Evolutionary conservation across 1,140 invertebrate genomes (phyloP).

Genomic region (Trichonephila inaurata): DNA sequence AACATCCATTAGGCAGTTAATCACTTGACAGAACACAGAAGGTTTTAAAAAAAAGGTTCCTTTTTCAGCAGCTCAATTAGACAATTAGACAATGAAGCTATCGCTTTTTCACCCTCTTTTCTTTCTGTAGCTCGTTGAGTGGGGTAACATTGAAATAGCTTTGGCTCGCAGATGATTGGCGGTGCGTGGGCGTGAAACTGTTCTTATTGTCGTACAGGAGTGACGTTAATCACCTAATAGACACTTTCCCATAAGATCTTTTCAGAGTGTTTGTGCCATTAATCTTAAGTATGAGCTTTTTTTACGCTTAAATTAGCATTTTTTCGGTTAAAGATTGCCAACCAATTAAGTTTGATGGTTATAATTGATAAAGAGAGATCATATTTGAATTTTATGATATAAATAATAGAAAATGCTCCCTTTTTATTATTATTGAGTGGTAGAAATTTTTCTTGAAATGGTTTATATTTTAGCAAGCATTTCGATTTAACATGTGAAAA

Average conservation of each 20-base stretch:
- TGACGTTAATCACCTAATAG: conserved; percentile 71
- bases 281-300: conserved; percentile 13
- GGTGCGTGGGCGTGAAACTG: conserved; percentile 66
- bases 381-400: too few relatives aligned
- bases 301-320: neutral
- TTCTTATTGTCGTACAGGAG: conserved; percentile 63
- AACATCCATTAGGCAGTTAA: conserved; percentile 52
- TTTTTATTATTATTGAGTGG: too few relatives aligned
- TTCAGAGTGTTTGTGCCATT: conserved; percentile 25
- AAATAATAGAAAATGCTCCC: too few relatives aligned
- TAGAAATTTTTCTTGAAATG: too few relatives aligned
- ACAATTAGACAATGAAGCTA: conserved; percentile 71
- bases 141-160: neutral
- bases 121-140: conserved; percentile 9
- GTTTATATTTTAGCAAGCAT: too few relatives aligned
- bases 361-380: too few relatives aligned
- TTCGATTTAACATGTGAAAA: too few relatives aligned
- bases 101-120: conserved; percentile 56
- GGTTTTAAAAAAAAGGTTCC: neutral
- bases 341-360: too few relatives aligned
- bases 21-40: conserved; percentile 50
- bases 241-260: conserved; percentile 67
- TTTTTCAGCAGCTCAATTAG: conserved; percentile 61
- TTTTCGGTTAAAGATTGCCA: neutral
- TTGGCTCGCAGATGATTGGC: conserved; percentile 59